Evolutionary conservation across 64 coral and sea anemone genomes (phyloP).

Genomic region (Exaiptasia diaphana): DNA sequence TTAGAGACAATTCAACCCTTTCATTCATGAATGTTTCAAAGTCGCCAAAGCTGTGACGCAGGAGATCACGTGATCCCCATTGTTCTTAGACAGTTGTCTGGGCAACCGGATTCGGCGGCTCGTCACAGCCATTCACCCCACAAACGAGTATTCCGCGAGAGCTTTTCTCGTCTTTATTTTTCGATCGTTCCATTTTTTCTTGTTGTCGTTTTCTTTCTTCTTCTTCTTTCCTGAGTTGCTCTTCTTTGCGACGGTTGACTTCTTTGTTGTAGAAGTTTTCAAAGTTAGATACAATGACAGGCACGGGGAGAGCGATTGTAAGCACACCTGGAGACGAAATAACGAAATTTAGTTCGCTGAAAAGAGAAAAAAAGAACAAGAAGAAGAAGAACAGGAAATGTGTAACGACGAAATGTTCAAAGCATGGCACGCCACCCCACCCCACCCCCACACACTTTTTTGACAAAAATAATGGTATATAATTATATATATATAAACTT

Average conservation of each 20-base stretch:
- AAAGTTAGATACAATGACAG: constrained; percentile 97
- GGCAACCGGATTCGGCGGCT: not conserved
- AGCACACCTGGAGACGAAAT: constrained; percentile 72
- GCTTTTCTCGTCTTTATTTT: constrained; percentile 11
- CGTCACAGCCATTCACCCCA: constrained; percentile 42
- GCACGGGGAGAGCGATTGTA: constrained; percentile 90
- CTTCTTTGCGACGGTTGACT: constrained; percentile 83
- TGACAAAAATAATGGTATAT: no score
- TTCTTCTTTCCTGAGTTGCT: constrained; percentile 77
- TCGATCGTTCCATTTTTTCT: constrained; percentile 12
- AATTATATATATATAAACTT: no score
- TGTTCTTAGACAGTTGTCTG: constrained; percentile 39
- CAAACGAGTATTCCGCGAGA: constrained; percentile 45
- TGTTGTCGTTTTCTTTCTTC: constrained; percentile 54
- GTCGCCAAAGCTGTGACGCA: not conserved
- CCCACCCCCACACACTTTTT: no score
- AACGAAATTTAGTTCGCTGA: not conserved
- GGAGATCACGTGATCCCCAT: not conserved
- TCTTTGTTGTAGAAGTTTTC: constrained; percentile 99
- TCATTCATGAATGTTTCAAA: not conserved
- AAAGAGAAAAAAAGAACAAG: no score
- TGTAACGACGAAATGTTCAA: no score
- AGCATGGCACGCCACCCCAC: no score
- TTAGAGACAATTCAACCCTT: constrained; percentile 6
- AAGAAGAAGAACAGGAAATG: no score